Base-by-base conservation (phyloP, 2,888 invertebrate genomes). In the Meiosimyza platycephala region DNA sequence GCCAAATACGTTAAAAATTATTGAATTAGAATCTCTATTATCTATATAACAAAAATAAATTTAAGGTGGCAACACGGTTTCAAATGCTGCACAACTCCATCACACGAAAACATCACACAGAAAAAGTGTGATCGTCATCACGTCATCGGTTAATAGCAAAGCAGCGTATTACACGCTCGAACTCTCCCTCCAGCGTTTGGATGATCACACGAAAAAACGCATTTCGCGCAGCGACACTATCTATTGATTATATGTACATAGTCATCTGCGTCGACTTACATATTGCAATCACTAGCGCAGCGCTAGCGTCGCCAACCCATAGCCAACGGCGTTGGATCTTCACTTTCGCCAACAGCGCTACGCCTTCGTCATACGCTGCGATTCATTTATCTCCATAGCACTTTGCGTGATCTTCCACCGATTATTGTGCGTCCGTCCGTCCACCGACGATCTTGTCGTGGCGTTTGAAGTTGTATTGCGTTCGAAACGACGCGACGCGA, bases 341-440 rank as follows among this genome's bases (percentile, higher is more conserved):
- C 82, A 82, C 82, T 82, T 82, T 82, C 82, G 82, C 82, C 82
- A 83, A 83, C 47, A 16, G 47, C 64, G 15, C 12, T n/a, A 59
- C 18, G 28, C 15, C 18, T 16, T 22, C 9, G 59, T 59, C 59
- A 4, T 28, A 28, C 28, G 28, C 28, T 28, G 28, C 28, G 6
- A 16, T 13, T 54, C 15, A 22, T 59, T 59, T n/a, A n/a, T 18
- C 59, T 22, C 11, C 12, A 60, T 60, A 28, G 60, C 33, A 9
- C 28, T n/a, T 15, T n/a, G 33, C 33, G 60, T 33, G n/a, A 18
- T 40, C 40, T 40, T 40, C 40, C 6, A 40, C 40, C 40, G 40
- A 40, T 40, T 40, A 40, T 40, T 7, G 40, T 40, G 7, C 40
- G 40, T 40, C 9, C 40, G 40, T 40, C 13, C 62, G 3, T 47